Percentiles rank a stretch among this genome's conserved stretches.
Evolutionary conservation across 1,140 invertebrate species (phyloP).

Genomic region (Magallana gigas): DNA sequence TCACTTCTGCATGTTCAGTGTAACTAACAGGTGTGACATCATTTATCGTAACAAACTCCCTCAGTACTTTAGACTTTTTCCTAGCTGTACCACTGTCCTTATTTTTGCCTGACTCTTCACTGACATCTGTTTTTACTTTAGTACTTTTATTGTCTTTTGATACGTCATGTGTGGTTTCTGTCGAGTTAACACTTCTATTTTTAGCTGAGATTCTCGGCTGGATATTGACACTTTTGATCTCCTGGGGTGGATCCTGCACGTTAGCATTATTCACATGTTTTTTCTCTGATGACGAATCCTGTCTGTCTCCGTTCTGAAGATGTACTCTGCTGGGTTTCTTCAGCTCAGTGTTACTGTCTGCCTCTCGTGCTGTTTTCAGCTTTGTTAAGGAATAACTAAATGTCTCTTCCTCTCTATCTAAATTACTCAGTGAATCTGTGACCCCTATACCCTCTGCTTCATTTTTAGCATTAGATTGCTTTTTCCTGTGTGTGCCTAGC

Average conservation of each 20-base stretch:
- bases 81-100: neutral
- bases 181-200: neutral
- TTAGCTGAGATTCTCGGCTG: neutral
- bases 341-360: neutral
- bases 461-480: conserved; percentile 18
- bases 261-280: neutral
- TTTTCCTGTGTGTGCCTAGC: conserved; percentile 13
- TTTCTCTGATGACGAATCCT: neutral
- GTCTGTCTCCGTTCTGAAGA: neutral
- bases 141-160: neutral
- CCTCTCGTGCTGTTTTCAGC: conserved; percentile 1
- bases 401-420: conserved; percentile 1
- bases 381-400: neutral
- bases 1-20: neutral
- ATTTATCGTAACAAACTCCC: conserved; percentile 7
- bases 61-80: conserved; percentile 6
- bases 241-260: neutral
- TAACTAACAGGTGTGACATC: neutral
- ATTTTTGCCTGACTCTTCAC: neutral
- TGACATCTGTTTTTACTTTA: conserved; percentile 19
- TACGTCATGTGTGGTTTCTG: neutral
- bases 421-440: conserved; percentile 17
- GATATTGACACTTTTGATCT: neutral
- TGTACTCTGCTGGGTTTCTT: neutral
- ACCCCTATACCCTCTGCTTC: conserved; percentile 14